Evolutionary conservation across 2,888 invertebrate species (phyloP).

Genomic region (Frankliniella fusca): DNA sequence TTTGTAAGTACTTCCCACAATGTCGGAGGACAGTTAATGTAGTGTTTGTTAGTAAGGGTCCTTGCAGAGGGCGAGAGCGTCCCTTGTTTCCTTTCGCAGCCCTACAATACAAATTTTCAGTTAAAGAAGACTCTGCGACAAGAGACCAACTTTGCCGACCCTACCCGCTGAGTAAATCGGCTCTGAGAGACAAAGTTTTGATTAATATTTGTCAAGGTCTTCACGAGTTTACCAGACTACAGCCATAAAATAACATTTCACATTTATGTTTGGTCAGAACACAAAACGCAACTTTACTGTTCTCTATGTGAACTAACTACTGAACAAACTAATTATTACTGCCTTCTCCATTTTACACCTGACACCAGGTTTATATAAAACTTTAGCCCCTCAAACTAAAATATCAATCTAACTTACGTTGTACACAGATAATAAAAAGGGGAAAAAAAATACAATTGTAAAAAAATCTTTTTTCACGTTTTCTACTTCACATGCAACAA

Average conservation of each 20-base stretch:
- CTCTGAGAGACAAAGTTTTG: too few species aligned
- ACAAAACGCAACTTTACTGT: too few species aligned
- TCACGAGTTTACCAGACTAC: too few species aligned
- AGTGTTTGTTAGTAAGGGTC: conserved; percentile 80
- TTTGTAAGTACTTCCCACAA: conserved; percentile 87
- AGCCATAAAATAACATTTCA: too few species aligned
- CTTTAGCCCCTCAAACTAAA: background rate
- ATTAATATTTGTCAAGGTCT: too few species aligned
- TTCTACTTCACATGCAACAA: too few species aligned
- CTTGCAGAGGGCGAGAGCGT: background rate
- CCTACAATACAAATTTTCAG: background rate
- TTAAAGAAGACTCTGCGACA: background rate
- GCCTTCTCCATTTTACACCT: too few species aligned
- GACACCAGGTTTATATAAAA: too few species aligned
- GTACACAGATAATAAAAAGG: background rate
- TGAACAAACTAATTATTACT: too few species aligned
- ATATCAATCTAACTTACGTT: background rate
- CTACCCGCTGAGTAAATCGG: too few species aligned
- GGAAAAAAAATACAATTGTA: background rate
- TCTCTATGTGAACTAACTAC: too few species aligned
- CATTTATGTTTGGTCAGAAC: too few species aligned
- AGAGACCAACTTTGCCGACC: background rate
- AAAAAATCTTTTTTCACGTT: background rate
- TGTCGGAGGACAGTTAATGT: conserved; percentile 83
- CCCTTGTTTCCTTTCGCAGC: background rate